phyloP scores from a whole-genome alignment of 2,888 invertebrate genomes.

The Parnassius orleans region DNA sequence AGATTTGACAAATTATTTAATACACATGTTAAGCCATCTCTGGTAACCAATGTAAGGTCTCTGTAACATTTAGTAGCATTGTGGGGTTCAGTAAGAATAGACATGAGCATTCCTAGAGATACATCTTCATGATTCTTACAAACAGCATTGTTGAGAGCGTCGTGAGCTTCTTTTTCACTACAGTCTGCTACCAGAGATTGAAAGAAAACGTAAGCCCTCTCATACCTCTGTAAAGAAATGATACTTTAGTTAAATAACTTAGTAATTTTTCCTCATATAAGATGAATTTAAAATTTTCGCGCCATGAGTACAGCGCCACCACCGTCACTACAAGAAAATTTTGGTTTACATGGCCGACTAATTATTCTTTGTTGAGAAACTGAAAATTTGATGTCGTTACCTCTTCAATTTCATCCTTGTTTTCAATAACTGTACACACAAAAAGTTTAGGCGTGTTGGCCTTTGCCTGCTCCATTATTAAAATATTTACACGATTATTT shows the following conservation, averaged over 20 bases:
- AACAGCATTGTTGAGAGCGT: constrained; percentile 93
- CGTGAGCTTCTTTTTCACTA: constrained; percentile 96
- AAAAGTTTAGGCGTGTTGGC: constrained; percentile 87
- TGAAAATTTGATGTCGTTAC: constrained; percentile 81
- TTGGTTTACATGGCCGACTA: constrained; percentile 77
- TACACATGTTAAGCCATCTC: constrained; percentile 93
- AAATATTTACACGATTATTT: constrained; percentile 72
- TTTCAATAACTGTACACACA: constrained; percentile 90
- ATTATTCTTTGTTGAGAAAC: constrained; percentile 76
- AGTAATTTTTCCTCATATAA: constrained; percentile 26
- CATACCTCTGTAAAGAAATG: constrained; percentile 88
- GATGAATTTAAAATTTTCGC: constrained; percentile 63
- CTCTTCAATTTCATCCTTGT: constrained; percentile 95
- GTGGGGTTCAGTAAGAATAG: constrained; percentile 92
- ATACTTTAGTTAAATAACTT: constrained; percentile 30
- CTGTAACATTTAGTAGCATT: constrained; percentile 93
- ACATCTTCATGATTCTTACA: constrained; percentile 97
- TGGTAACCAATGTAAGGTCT: constrained; percentile 93
- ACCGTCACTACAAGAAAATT: constrained; percentile 67
- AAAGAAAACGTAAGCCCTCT: constrained; percentile 89
- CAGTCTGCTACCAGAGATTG: constrained; percentile 89
- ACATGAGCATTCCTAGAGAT: constrained; percentile 93
- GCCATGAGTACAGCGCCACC: constrained; percentile 70
- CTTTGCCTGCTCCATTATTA: constrained; percentile 82
- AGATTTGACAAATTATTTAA: constrained; percentile 90